phyloP scores from a whole-genome alignment of 2,113 vertebrate genomes.

The Gobio gobio region DNA sequence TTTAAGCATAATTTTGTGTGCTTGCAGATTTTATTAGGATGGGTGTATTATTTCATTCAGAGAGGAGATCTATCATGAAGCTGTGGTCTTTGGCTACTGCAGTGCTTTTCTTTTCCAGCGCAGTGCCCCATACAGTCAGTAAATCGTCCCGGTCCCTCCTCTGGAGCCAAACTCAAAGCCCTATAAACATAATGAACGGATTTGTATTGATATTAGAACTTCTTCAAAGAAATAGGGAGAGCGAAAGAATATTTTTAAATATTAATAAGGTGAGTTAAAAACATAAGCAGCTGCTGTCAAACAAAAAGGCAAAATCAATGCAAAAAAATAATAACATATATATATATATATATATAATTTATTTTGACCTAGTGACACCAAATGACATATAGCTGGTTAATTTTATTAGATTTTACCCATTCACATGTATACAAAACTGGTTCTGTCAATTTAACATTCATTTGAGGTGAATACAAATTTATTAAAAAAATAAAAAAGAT shows the following conservation, averaged over 20 bases:
- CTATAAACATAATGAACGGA: slow-evolving; percentile 27
- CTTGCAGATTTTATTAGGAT: slow-evolving; percentile 27
- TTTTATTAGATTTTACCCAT: not conserved
- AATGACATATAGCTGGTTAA: not conserved
- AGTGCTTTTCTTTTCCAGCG: slow-evolving; percentile 46
- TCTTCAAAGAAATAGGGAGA: not conserved
- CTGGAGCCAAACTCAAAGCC: slow-evolving; percentile 45
- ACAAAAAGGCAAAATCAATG: not conserved
- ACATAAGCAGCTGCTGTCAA: not conserved
- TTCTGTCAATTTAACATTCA: too few relatives aligned
- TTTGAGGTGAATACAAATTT: too few relatives aligned
- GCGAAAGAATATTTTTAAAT: not conserved
- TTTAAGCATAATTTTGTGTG: slow-evolving; percentile 15
- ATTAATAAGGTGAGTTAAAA: not conserved
- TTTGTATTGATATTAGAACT: slow-evolving; percentile 23
- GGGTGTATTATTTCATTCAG: slow-evolving; percentile 35
- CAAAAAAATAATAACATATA: not conserved
- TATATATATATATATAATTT: not conserved
- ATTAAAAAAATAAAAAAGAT: too few relatives aligned
- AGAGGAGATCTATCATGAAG: slow-evolving; percentile 21
- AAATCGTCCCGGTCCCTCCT: slow-evolving; percentile 46
- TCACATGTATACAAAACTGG: too few relatives aligned
- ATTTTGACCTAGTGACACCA: not conserved
- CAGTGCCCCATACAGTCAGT: slow-evolving; percentile 33
- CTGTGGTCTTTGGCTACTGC: slow-evolving; percentile 50